Conservation (phyloP, 2,113 vertebrate species). For the Austrofundulus limnaeus region DNA sequence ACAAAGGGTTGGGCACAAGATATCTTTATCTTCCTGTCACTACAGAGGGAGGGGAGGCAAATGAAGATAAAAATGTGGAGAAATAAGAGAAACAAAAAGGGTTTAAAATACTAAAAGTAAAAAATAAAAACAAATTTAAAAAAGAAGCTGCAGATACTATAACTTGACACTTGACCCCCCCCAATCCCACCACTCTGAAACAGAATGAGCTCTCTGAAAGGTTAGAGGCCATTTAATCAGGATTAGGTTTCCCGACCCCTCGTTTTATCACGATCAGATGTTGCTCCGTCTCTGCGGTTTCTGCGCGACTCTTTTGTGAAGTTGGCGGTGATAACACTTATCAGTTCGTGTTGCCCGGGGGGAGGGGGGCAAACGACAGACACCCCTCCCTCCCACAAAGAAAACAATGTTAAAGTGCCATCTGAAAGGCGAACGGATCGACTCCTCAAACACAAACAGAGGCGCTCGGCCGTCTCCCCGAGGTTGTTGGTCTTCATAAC, state of each 20-base stretch:
- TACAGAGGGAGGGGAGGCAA: not conserved
- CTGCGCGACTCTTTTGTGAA: slow-evolving; percentile 32
- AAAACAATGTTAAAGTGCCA: slow-evolving; percentile 30
- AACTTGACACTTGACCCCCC: slow-evolving; percentile 28
- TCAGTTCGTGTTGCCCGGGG: slow-evolving; percentile 51
- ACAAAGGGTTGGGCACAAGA: not conserved
- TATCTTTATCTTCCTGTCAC: not conserved
- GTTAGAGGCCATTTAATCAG: slow-evolving; percentile 66
- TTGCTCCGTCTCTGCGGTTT: slow-evolving; percentile 33
- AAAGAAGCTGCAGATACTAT: slow-evolving; percentile 13
- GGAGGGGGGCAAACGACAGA: slow-evolving; percentile 42
- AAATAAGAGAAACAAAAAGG: not conserved
- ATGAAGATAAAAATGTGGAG: not conserved
- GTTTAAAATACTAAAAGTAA: not conserved
- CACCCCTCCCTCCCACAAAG: not conserved
- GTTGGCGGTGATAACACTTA: slow-evolving; percentile 59
- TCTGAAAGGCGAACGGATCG: slow-evolving; percentile 20
- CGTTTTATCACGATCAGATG: slow-evolving; percentile 68
- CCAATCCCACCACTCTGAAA: slow-evolving; percentile 5
- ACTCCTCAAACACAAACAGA: slow-evolving; percentile 12
- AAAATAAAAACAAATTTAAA: not conserved
- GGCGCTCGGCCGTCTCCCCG: not conserved
- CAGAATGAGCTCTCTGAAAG: slow-evolving; percentile 40
- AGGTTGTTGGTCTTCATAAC: slow-evolving; percentile 37
- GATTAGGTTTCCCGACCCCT: slow-evolving; percentile 59